phyloP scores from a whole-genome alignment of 92 coral and sea anemone genomes.

The Zoanthus solanderi region DNA sequence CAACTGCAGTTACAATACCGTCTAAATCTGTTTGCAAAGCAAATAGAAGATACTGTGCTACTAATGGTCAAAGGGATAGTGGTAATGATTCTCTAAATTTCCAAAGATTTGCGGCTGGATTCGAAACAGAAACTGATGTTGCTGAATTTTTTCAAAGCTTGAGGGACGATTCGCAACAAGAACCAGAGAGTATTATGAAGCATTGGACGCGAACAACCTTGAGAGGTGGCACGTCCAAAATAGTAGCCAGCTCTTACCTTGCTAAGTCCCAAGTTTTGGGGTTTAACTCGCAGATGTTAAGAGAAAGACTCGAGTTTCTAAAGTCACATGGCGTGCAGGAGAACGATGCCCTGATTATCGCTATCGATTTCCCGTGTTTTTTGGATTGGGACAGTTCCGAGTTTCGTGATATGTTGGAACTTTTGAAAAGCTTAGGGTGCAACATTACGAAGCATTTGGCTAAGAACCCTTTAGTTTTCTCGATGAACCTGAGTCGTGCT shows the following conservation, averaged over 20 bases:
- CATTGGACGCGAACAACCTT: conserved; percentile 51
- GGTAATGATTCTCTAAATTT: not conserved
- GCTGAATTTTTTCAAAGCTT: conserved; percentile 16
- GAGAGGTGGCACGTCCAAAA: conserved; percentile 57
- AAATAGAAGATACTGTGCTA: conserved; percentile 3
- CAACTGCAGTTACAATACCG: not conserved
- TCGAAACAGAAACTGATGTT: conserved; percentile 18
- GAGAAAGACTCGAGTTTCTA: conserved; percentile 72
- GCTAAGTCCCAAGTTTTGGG: conserved; percentile 79
- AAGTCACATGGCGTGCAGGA: conserved; percentile 70
- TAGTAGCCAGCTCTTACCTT: conserved; percentile 58
- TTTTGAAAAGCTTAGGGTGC: conserved; percentile 80
- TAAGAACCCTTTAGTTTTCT: conserved; percentile 87
- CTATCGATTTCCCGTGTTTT: conserved; percentile 84
- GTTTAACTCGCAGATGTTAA: conserved; percentile 63
- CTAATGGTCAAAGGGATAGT: not conserved
- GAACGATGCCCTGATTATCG: conserved; percentile 81
- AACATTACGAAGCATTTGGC: conserved; percentile 76
- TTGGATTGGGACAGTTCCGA: conserved; percentile 66
- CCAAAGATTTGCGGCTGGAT: not conserved
- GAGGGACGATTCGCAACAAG: not conserved
- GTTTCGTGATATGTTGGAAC: conserved; percentile 68
- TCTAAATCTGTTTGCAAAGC: not conserved
- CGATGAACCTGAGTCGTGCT: conserved; percentile 62
- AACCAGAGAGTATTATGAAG: conserved; percentile 51